Evolutionary conservation across 2,888 invertebrate species (phyloP), one percentile per base, ranked within the genome.

Genomic region (Xestia sexstrigata): DNA sequence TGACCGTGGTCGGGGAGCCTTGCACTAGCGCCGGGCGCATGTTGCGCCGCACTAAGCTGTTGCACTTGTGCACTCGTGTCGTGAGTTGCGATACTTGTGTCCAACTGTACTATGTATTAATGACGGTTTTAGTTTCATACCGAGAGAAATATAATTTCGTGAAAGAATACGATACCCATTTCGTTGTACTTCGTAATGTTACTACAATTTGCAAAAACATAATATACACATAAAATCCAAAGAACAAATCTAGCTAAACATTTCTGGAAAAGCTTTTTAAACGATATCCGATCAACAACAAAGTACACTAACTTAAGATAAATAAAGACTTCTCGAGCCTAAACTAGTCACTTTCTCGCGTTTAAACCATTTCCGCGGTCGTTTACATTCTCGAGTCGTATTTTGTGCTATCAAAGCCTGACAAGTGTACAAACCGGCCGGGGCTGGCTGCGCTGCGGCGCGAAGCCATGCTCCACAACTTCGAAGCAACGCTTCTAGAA

Each of bases 1-100:
- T 86, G 86, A 81, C 86, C 85, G 86, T 79, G 80, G 77, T 45
- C 20, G 62, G 66, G 78, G 80, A 83, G 88, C 81, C 89, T 88
- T 88, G 88, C 82, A 89, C 89, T 85, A 78, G 87, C 78, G 63
- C 65, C 30, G 30, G 63, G 65, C 65, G 73, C 72, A 79, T 76
- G 87, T 75, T 84, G 63, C 60, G 74, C 39, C 74, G 82, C 76
- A 67, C 72, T 74, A 60, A 47, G 82, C 45, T 67, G 78, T 63
- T 73, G 73, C 47, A 85, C 70, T 82, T 49, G 55, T 75, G 60
- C 62, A 73, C 70, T 74, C 35, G 20, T 20, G 60, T 4, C 42
- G 47, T 72, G 23, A 68, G 42, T 67, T 42, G 52, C 82, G 17
- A 67, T 70, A 73, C 70, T 66, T 71, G 26, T 39, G 26, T n/a